Evolutionary conservation across 1,140 invertebrate species (phyloP), one percentile per base, ranked within the genome.

Genomic region (Sycobia sp.): DNA sequence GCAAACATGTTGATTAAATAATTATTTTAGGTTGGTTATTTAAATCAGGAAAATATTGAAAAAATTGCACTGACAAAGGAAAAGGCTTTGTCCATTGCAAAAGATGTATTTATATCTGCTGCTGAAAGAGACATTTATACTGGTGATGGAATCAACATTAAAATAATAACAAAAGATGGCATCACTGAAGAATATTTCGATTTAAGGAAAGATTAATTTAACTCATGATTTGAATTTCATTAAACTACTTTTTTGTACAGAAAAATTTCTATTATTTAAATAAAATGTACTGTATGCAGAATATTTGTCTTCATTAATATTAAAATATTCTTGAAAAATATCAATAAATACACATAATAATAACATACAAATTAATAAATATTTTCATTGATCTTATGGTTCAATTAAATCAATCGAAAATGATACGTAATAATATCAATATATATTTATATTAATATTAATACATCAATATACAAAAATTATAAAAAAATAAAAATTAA

Each of bases 51-150:
- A 72, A 86, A 84, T 73, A 85, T 87, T 1, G 84, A 84, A 11
- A 75, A 80, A 34, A 76, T 77, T 16, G 84, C 86, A 1, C 72
- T 97, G 3, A 86, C 88, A 10, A 77, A 86, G 69, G 95, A 97
- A 46, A 90, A 89, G 69, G 96, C 95, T 5, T 75, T 96, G 9
- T 82, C 85, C 22, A 82, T 99, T 14, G 82, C 98, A 3, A 97
- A 96, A 71, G 97, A 99, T 85, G 91, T 92, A 0, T 99, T 99
- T 74, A 95, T 95, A 65, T 95, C 96, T 56, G 96, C 96, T 36
- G 92, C 96, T 57, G 97, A 99, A 76, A 87, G 97, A 78, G 96
- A 99, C 77, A 98, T 98, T 68, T 92, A 95, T 72, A 97, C 95
- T 73, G 97, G 97, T 60, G 97, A 99, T 85, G 88, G 88, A 47